Evolutionary conservation across 92 coral and sea anemone genomes (phyloP).

Genomic region (Epizoanthus scotinus): DNA sequence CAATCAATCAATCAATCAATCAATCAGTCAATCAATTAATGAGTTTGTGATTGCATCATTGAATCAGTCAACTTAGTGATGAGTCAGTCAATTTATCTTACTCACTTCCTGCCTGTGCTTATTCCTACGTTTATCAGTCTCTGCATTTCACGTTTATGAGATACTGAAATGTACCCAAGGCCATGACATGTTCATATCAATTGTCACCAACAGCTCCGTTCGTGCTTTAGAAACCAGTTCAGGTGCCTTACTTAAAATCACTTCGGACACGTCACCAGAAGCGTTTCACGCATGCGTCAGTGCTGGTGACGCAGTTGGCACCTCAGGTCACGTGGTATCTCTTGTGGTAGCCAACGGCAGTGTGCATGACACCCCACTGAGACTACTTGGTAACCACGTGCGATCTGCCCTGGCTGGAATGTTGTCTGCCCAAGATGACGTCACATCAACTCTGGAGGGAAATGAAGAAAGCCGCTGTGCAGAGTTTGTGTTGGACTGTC

Average conservation of each 20-base stretch:
- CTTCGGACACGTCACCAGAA: conserved; percentile 62
- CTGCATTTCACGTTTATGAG: too few relatives aligned
- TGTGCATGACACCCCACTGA: conserved; percentile 72
- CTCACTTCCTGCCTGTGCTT: too few relatives aligned
- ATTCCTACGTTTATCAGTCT: too few relatives aligned
- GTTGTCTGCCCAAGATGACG: conserved; percentile 2
- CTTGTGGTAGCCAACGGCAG: conserved; percentile 81
- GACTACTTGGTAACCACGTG: conserved; percentile 81
- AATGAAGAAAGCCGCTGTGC: conserved; percentile 42
- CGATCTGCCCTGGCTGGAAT: conserved; percentile 59
- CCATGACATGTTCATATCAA: background rate
- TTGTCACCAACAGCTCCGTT: conserved; percentile 36
- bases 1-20: too few relatives aligned
- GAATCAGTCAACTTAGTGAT: too few relatives aligned
- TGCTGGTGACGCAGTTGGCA: conserved; percentile 61
- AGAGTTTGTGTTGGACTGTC: conserved; percentile 71
- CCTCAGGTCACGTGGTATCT: conserved; percentile 86
- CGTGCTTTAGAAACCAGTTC: conserved; percentile 71
- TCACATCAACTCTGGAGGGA: conserved; percentile 18
- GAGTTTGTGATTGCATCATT: too few relatives aligned
- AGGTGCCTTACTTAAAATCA: conserved; percentile 64
- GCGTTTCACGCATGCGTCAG: conserved; percentile 53
- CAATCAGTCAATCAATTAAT: too few relatives aligned
- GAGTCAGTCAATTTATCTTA: too few relatives aligned
- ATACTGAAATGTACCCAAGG: background rate